phyloP scores from a whole-genome alignment of 1,140 invertebrate species.

The Dreissena rostriformis region DNA sequence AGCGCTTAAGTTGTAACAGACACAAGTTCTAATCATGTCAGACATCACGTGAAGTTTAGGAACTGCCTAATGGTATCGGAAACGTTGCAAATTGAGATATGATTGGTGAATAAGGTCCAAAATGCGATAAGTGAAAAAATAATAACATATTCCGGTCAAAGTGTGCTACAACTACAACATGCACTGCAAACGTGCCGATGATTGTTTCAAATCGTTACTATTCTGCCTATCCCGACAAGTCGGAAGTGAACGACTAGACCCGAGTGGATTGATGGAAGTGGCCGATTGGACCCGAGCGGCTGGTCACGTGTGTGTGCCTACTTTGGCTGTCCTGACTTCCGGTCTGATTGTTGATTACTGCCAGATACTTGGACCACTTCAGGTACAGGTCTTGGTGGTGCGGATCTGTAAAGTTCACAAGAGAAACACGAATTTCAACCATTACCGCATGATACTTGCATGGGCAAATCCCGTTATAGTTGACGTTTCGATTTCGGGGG shows the following conservation, averaged over 20 bases:
- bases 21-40: too few relatives aligned
- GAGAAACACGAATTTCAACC: neutral
- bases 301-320: conserved; percentile 52
- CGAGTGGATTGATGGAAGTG: neutral
- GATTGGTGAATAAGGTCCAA: too few relatives aligned
- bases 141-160: neutral
- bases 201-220: too few relatives aligned
- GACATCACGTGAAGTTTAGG: too few relatives aligned
- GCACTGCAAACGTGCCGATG: neutral
- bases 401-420: conserved; percentile 85
- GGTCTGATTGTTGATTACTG: conserved; percentile 74
- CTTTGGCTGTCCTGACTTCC: conserved; percentile 83
- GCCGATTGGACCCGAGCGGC: neutral
- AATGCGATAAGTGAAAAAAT: too few relatives aligned
- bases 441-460: too few relatives aligned
- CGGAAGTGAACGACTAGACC: too few relatives aligned
- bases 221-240: neutral
- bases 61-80: too few relatives aligned
- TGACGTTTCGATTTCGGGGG: too few relatives aligned
- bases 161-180: neutral
- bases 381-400: conserved; percentile 90
- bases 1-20: too few relatives aligned
- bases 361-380: conserved; percentile 87
- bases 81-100: too few relatives aligned
- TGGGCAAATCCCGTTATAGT: too few relatives aligned